Evolutionary conservation across 2,888 invertebrate species (phyloP), one percentile per base, ranked within the genome.

Genomic region (Caenorhabditis wallacei): DNA sequence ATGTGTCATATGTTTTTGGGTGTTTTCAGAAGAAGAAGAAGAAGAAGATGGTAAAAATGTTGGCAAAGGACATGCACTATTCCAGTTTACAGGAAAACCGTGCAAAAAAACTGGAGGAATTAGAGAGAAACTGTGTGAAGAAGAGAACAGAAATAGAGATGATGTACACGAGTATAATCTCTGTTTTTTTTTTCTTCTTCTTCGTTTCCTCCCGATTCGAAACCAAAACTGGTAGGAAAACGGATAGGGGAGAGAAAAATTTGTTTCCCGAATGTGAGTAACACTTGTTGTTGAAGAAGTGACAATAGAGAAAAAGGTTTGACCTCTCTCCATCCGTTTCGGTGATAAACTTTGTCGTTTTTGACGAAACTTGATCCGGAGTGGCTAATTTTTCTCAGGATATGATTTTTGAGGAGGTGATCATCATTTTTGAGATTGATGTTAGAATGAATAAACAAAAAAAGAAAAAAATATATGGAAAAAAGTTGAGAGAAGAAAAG

Each of bases 201-300:
- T 61, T 63, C 53, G 35, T 30, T 46, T 53, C 24, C 46, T 48
- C 53, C 51, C 40, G 48, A 51, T 63, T 75, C 48, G 64, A 30
- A 75, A 64, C 64, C 64, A 51, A 64, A 69, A 76, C 68, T 76
- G 76, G 76, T 69, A 76, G 76, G 30, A 57, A 75, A 68, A 68
- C 51, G 56, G 75, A 68, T 51, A 68, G 75, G 40, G 40, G 40
- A 16, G 13, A 43, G 30, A 69, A 68, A 59, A n/a, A n/a, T n/a
- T n/a, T 8, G 68, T 56, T 59, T 51, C 59, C 48, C 61, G 61
- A 54, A 64, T 46, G 56, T 74, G 74, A 74, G 66, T 64, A 74
- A 66, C 74, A 74, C 64, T 74, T 53, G 43, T 64, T 54, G 63
- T 72, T 53, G 37, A 48, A 57, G 57, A 56, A 56, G 30, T 30